Percentiles rank a stretch among this genome's conserved stretches.
Conservation (phyloP, 2,797 vertebrate genomes). For the Lacerta bilineata region DNA sequence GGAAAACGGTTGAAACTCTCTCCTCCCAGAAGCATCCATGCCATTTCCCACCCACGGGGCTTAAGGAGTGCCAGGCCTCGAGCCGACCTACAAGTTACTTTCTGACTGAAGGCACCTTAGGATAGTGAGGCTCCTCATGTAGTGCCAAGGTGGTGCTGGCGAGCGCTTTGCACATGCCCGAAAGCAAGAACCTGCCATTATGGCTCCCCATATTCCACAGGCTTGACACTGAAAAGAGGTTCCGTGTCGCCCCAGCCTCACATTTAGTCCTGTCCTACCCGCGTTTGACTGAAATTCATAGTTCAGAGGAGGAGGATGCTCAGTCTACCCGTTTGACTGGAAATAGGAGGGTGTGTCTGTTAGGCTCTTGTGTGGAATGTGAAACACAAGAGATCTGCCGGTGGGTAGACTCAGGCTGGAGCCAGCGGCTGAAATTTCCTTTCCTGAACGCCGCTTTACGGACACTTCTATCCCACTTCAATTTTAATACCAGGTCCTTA, state of each 20-base stretch:
- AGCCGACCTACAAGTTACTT: too few species aligned
- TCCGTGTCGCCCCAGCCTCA: background rate
- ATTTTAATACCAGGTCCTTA: background rate
- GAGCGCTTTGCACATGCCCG: background rate
- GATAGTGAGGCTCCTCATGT: background rate
- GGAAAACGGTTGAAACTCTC: conserved; percentile 44
- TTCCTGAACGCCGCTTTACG: background rate
- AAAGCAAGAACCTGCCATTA: too few species aligned
- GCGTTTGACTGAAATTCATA: background rate
- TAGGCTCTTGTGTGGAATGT: background rate
- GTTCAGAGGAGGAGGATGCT: background rate
- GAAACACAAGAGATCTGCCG: background rate
- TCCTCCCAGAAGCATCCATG: background rate
- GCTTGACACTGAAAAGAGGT: background rate
- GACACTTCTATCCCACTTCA: background rate
- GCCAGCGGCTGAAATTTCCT: background rate
- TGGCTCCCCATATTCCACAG: background rate
- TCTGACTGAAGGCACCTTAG: background rate
- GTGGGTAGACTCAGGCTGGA: background rate
- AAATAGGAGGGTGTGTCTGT: background rate
- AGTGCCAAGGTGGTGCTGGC: background rate
- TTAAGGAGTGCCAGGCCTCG: background rate
- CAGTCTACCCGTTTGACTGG: background rate
- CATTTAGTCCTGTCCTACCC: background rate
- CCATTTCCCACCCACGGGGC: background rate